These are phyloP conservation scores for Rhabdornis inornatus DNA, from an alignment of 2,113 vertebrate genomes.

Conservation along the genomic window DNA sequence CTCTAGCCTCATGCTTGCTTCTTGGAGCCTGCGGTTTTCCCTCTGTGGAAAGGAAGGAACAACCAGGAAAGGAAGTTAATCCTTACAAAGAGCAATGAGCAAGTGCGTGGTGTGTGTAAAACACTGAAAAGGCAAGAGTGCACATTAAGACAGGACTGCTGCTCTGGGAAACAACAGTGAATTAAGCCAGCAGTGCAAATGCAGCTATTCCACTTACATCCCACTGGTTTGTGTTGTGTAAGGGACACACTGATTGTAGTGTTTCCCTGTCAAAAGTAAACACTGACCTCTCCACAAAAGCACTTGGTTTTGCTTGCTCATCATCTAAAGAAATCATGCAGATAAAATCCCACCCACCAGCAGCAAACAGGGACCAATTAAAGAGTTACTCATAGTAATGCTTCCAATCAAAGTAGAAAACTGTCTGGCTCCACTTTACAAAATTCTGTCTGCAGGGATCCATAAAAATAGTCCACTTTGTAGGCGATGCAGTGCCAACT, in stretches of 20 bases:
- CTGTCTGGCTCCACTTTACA: background rate
- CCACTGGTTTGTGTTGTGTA: background rate
- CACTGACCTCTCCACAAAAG: background rate
- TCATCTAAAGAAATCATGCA: background rate
- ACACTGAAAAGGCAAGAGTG: constrained; percentile 39
- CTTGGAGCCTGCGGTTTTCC: constrained; percentile 96
- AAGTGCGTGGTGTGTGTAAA: background rate
- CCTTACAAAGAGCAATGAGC: background rate
- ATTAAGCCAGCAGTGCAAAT: constrained; percentile 65
- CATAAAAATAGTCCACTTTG: background rate
- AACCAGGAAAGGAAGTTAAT: constrained; percentile 37
- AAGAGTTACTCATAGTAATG: background rate
- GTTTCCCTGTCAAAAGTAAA: background rate
- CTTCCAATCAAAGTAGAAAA: background rate
- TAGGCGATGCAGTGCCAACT: background rate
- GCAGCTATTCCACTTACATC: constrained; percentile 1
- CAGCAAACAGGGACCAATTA: background rate
- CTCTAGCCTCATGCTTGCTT: constrained; percentile 96
- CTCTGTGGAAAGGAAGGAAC: constrained; percentile 75
- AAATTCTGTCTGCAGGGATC: background rate
- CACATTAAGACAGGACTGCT: constrained; percentile 63
- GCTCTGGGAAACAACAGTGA: constrained; percentile 65
- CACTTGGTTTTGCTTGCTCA: background rate
- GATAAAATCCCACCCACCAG: background rate
- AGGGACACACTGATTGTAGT: background rate